These are phyloP conservation scores for Percina caprodes DNA, from an alignment of 2,113 vertebrate species.

Conservation along the genomic window DNA sequence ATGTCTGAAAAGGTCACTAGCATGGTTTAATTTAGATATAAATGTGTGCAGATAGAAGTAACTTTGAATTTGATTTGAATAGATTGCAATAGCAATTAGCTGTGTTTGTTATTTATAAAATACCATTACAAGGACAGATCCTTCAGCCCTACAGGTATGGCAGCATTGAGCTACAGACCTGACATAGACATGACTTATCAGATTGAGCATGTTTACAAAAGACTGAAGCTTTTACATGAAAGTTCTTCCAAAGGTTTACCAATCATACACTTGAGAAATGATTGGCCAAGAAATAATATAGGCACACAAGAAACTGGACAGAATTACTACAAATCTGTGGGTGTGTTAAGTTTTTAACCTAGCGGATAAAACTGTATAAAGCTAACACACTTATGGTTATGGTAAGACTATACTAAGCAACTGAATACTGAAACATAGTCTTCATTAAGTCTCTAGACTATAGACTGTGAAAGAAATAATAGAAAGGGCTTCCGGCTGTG, in stretches of 20 bases:
- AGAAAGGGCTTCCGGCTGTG: no score
- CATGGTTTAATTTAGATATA: neutral
- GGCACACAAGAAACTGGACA: no score
- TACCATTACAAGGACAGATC: neutral
- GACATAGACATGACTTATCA: neutral
- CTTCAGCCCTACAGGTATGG: neutral
- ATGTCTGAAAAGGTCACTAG: constrained; percentile 9
- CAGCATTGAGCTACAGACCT: neutral
- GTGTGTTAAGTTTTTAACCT: no score
- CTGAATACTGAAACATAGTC: no score
- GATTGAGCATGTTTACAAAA: constrained; percentile 1
- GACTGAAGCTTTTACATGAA: neutral
- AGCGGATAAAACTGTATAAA: no score
- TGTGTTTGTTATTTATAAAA: neutral
- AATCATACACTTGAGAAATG: neutral
- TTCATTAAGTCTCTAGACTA: no score
- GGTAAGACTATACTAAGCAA: no score
- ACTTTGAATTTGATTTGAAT: neutral
- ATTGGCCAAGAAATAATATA: neutral
- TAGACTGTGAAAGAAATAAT: no score
- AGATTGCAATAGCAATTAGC: neutral
- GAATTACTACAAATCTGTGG: no score
- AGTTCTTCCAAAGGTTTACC: neutral
- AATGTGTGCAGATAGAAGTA: neutral
- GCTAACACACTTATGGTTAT: no score